A percentile compares a stretch with the other conserved stretches of the same genome.
These are phyloP conservation scores for Sus cebifrons DNA, from an alignment of 2,797 vertebrate genomes.

Conservation along the genomic window DNA sequence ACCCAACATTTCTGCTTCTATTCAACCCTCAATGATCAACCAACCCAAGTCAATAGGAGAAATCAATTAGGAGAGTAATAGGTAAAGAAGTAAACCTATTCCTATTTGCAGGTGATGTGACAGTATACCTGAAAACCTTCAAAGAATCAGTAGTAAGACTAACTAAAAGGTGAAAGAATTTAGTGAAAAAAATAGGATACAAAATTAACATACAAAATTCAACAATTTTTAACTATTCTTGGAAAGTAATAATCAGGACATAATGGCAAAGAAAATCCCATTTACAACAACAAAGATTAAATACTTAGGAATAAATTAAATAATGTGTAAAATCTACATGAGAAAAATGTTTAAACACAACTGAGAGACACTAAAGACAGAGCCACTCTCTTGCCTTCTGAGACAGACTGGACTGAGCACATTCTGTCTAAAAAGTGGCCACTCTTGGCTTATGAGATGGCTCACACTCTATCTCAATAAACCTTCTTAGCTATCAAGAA, in stretches of 20 bases:
- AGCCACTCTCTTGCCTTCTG: too few relatives aligned
- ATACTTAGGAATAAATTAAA: background rate
- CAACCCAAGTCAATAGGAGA: background rate
- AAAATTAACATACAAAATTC: conserved; percentile 49
- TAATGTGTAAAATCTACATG: background rate
- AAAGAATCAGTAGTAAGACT: conserved; percentile 50
- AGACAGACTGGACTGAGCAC: too few relatives aligned
- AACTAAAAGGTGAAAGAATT: conserved; percentile 53
- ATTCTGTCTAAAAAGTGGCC: too few relatives aligned
- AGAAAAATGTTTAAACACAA: background rate
- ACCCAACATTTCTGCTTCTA: background rate
- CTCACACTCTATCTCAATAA: too few relatives aligned
- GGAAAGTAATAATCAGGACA: background rate
- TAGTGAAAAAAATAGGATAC: conserved; percentile 15
- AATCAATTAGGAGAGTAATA: conserved; percentile 15
- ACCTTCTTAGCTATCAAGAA: too few relatives aligned
- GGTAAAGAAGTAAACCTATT: background rate
- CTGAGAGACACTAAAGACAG: background rate
- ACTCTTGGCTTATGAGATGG: too few relatives aligned
- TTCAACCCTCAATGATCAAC: background rate
- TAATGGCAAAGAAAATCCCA: background rate
- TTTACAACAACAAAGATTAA: conserved; percentile 18
- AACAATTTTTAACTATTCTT: background rate
- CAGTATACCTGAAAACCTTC: background rate
- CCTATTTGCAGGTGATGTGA: background rate